A percentile compares a stretch with the other conserved stretches of the same genome.
These are phyloP conservation scores for Cladorhizidae sp. DNA, from an alignment of 37 sponge, comb jelly and placozoan species.

Conservation along the genomic window DNA sequence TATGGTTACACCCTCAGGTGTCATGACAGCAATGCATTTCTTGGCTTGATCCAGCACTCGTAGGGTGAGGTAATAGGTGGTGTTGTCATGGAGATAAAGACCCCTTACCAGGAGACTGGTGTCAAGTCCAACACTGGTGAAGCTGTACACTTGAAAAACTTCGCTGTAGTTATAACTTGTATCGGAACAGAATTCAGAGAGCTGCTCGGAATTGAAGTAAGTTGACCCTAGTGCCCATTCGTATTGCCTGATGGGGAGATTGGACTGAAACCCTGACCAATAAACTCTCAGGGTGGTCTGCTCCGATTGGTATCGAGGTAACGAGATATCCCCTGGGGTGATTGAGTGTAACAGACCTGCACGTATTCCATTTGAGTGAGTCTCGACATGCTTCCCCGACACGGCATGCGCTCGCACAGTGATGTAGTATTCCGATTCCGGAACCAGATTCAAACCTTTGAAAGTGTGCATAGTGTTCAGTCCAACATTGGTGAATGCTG, in stretches of 20 bases:
- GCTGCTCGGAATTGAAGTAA: slow-evolving; percentile 6
- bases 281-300: slow-evolving; percentile 25
- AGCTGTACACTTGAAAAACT: slow-evolving; percentile 52
- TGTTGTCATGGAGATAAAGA: slow-evolving; percentile 53
- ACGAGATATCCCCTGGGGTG: slow-evolving; percentile 47
- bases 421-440: slow-evolving; percentile 62
- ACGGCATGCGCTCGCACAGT: slow-evolving; percentile 82
- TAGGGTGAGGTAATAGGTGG: slow-evolving; percentile 71
- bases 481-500: slow-evolving; percentile 68
- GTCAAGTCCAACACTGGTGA: slow-evolving; percentile 40
- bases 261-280: slow-evolving; percentile 80
- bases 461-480: slow-evolving; percentile 49
- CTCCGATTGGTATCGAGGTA: slow-evolving; percentile 55
- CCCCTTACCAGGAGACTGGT: slow-evolving; percentile 14
- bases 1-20: slow-evolving; percentile 29
- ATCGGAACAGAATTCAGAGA: slow-evolving; percentile 47
- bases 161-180: slow-evolving; percentile 12
- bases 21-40: slow-evolving; percentile 51
- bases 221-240: slow-evolving; percentile 68
- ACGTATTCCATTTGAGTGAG: slow-evolving; percentile 79
- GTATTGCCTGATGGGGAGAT: slow-evolving; percentile 69
- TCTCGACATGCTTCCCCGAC: slow-evolving; percentile 61
- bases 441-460: slow-evolving; percentile 53
- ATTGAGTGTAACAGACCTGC: slow-evolving; percentile 48
- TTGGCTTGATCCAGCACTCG: slow-evolving; percentile 77